These are phyloP conservation scores for Chalcis sispes DNA, from an alignment of 2,888 invertebrate genomes.

Conservation along the genomic window DNA sequence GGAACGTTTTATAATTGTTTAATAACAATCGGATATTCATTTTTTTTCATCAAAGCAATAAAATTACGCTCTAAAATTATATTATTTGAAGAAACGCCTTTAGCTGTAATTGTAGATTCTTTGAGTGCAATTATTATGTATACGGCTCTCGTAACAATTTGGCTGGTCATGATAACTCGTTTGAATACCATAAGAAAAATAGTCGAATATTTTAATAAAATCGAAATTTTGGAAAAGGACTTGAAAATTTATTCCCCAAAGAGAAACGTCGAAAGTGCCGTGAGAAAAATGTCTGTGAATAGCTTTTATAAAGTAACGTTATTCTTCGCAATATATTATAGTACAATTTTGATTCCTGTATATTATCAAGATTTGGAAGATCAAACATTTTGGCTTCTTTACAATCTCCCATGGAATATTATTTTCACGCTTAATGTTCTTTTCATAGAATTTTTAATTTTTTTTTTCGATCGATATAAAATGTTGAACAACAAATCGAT, in stretches of 20 bases:
- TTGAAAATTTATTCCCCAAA: background rate
- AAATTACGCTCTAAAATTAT: background rate
- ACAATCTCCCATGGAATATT: background rate
- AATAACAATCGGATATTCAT: background rate
- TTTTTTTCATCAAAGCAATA: background rate
- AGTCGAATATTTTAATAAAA: background rate
- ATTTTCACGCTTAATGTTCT: background rate
- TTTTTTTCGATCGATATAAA: background rate
- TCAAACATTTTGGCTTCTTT: conserved; percentile 3
- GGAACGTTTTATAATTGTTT: background rate
- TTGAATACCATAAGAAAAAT: background rate
- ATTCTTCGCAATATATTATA: too few relatives aligned
- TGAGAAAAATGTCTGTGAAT: too few relatives aligned
- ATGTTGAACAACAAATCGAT: background rate
- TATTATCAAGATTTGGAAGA: background rate
- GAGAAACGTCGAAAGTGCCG: too few relatives aligned
- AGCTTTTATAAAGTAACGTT: too few relatives aligned
- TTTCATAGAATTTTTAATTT: background rate
- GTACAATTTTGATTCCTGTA: too few relatives aligned
- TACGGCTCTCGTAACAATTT: background rate
- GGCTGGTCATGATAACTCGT: background rate
- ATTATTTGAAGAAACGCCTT: conserved; percentile 7
- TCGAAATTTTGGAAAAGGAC: background rate
- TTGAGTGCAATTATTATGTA: background rate
- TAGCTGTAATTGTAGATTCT: background rate